Conservation (phyloP, 1,140 invertebrate genomes). For the Lordiphosa stackelbergi region DNA sequence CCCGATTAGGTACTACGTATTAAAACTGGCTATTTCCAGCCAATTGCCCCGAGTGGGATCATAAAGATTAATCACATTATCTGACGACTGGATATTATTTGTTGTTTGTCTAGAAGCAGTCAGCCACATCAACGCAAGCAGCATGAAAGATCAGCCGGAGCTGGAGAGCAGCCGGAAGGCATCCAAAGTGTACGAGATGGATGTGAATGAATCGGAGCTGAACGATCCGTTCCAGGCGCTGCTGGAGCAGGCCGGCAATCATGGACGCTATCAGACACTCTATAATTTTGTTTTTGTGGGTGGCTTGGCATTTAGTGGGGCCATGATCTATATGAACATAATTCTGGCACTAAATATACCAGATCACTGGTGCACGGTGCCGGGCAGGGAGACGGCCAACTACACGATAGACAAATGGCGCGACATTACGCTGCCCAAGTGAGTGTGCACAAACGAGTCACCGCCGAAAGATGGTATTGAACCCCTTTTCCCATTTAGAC, state of each 20-base stretch:
- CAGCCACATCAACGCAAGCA: slow-evolving; percentile 9
- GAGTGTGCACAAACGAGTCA: slow-evolving; percentile 13
- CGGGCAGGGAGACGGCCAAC: slow-evolving; percentile 77
- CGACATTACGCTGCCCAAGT: slow-evolving; percentile 78
- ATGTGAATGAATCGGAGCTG: slow-evolving; percentile 58
- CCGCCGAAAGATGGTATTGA: not conserved
- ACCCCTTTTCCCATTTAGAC: slow-evolving; percentile 24
- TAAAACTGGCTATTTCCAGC: not conserved
- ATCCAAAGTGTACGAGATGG: slow-evolving; percentile 50
- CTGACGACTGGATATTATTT: slow-evolving; percentile 3
- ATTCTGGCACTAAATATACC: slow-evolving; percentile 79
- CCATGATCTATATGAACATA: slow-evolving; percentile 78
- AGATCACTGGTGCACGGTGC: slow-evolving; percentile 80
- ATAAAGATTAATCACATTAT: slow-evolving; percentile 51
- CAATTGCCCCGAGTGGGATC: slow-evolving; percentile 21
- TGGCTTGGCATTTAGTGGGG: slow-evolving; percentile 66
- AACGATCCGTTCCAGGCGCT: slow-evolving; percentile 78
- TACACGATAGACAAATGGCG: slow-evolving; percentile 78
- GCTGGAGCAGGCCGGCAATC: slow-evolving; percentile 78
- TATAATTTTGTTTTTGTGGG: slow-evolving; percentile 78
- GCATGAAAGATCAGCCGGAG: slow-evolving; percentile 55
- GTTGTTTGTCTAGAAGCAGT: slow-evolving; percentile 13
- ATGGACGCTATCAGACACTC: slow-evolving; percentile 79
- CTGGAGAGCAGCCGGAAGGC: slow-evolving; percentile 41
- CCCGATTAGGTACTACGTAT: slow-evolving; percentile 10